These are phyloP conservation scores for Saccostrea cuccullata DNA, from an alignment of 1,140 invertebrate species.

Conservation along the genomic window DNA sequence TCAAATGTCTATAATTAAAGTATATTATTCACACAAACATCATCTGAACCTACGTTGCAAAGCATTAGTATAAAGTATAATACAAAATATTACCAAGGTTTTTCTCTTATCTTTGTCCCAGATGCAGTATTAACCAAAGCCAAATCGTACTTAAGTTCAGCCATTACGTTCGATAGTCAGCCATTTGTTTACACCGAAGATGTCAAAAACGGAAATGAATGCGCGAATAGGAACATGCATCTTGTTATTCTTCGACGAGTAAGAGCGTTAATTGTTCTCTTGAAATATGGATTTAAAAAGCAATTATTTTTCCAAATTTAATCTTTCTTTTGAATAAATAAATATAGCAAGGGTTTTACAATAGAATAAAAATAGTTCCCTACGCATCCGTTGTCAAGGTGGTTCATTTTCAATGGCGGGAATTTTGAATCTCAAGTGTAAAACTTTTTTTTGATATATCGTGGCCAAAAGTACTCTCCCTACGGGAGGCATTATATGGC, in stretches of 20 bases:
- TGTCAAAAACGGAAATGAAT: slow-evolving; percentile 23
- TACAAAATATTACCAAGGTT: slow-evolving; percentile 68
- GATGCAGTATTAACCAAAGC: slow-evolving; percentile 68
- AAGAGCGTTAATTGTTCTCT: neutral
- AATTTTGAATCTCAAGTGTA: neutral
- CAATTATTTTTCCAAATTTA: neutral
- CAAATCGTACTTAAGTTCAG: slow-evolving; percentile 73
- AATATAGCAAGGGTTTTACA: neutral
- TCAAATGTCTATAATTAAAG: too few species aligned
- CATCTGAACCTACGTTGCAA: too few species aligned
- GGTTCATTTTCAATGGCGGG: too few species aligned
- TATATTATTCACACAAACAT: too few species aligned
- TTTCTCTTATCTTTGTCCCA: slow-evolving; percentile 70
- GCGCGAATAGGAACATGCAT: neutral
- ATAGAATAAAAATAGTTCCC: slow-evolving; percentile 15
- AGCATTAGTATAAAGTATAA: neutral
- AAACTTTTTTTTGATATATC: neutral
- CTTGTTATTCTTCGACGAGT: neutral
- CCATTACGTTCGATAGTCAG: slow-evolving; percentile 55
- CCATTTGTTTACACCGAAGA: slow-evolving; percentile 55
- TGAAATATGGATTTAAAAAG: neutral
- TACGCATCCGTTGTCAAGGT: slow-evolving; percentile 1
- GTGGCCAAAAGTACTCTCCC: neutral
- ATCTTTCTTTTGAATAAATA: neutral
- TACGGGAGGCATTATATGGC: neutral